phyloP scores from a whole-genome alignment of 2,113 vertebrate species.

The Seriola dumerili region DNA sequence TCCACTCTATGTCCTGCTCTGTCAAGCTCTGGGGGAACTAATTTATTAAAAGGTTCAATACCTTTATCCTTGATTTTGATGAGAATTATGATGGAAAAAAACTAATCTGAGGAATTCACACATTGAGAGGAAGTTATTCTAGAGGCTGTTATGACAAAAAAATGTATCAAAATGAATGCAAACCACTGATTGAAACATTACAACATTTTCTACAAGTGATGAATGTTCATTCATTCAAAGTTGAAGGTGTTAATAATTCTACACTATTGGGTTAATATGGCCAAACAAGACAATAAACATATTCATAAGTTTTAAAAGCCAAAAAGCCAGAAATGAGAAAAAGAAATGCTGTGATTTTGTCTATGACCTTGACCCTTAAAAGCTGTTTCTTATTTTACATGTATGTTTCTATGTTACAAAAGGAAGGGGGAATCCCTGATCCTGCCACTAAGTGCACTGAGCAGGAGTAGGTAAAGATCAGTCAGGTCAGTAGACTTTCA shows the following conservation, averaged over 20 bases:
- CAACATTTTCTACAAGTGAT: neutral
- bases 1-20: constrained; percentile 38
- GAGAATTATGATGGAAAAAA: constrained; percentile 27
- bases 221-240: neutral
- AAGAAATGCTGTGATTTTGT: neutral
- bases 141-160: neutral
- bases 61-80: constrained; percentile 51
- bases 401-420: neutral
- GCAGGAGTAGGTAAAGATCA: neutral
- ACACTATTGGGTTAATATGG: too few relatives aligned
- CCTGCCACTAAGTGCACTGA: neutral
- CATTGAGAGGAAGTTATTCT: constrained; percentile 1
- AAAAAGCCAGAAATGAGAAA: neutral
- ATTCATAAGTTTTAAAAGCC: neutral
- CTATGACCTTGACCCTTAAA: neutral
- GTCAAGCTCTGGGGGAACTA: constrained; percentile 50
- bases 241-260: neutral
- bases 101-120: neutral
- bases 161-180: neutral
- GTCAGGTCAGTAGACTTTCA: neutral
- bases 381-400: neutral
- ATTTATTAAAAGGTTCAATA: constrained; percentile 54
- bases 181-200: neutral
- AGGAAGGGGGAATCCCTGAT: neutral
- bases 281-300: too few relatives aligned